Percentiles rank a stretch among this genome's conserved stretches.
These are phyloP conservation scores for Apogon talboti DNA, from an alignment of 2,797 vertebrate genomes.

Conservation along the genomic window DNA sequence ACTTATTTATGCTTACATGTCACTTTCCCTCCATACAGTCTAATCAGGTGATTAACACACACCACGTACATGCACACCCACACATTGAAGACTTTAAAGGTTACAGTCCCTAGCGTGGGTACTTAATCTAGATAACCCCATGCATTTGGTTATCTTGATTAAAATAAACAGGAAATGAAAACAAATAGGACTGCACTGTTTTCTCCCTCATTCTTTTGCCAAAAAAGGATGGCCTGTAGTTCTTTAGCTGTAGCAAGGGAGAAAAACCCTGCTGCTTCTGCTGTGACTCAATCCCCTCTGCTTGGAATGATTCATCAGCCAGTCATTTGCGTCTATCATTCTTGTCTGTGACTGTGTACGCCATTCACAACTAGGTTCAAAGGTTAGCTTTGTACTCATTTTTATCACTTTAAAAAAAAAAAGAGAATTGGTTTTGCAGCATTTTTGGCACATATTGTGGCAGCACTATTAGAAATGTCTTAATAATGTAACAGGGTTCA, in stretches of 20 bases:
- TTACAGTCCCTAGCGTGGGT: constrained; percentile 59
- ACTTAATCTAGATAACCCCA: constrained; percentile 49
- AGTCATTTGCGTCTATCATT: constrained; percentile 41
- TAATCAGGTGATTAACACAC: constrained; percentile 79
- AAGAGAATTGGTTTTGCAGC: constrained; percentile 31
- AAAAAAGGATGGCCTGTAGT: constrained; percentile 38
- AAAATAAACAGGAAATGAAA: constrained; percentile 66
- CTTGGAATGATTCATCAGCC: constrained; percentile 44
- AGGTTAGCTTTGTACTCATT: constrained; percentile 24
- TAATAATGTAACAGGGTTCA: constrained; percentile 77
- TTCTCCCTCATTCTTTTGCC: constrained; percentile 29
- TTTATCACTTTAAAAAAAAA: constrained; percentile 2
- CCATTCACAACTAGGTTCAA: constrained; percentile 24
- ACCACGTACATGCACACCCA: constrained; percentile 13
- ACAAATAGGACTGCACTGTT: constrained; percentile 52
- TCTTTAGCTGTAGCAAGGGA: constrained; percentile 36
- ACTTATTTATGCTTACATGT: constrained; percentile 83
- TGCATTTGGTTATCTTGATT: constrained; percentile 35
- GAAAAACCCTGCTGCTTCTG: constrained; percentile 24
- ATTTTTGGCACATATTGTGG: constrained; percentile 64
- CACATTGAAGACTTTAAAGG: constrained; percentile 66
- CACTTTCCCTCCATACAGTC: constrained; percentile 77
- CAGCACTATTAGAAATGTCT: constrained; percentile 67
- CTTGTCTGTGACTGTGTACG: constrained; percentile 18
- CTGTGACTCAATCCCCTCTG: constrained; percentile 55